These are phyloP conservation scores for Dasyornis broadbenti DNA, from an alignment of 2,113 vertebrate genomes.

Conservation along the genomic window DNA sequence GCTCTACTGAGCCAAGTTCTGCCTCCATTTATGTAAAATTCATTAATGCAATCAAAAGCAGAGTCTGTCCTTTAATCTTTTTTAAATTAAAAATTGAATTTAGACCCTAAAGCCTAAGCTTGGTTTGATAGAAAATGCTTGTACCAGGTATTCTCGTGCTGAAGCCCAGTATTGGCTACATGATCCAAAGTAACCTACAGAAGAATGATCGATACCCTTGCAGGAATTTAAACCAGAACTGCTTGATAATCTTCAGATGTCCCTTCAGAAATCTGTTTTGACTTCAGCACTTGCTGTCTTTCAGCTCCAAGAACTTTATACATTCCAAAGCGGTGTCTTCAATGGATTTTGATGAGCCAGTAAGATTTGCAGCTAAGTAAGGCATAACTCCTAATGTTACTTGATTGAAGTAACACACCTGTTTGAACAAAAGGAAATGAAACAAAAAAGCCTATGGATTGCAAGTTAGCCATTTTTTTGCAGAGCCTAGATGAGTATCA, in stretches of 20 bases:
- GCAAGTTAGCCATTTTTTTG: neutral
- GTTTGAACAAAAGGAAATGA: constrained; percentile 37
- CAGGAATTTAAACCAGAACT: neutral
- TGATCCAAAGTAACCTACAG: neutral
- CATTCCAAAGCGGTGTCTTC: constrained; percentile 74
- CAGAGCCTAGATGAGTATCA: neutral
- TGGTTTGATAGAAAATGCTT: neutral
- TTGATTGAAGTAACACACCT: constrained; percentile 77
- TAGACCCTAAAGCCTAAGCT: neutral
- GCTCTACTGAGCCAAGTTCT: neutral
- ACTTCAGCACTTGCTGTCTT: neutral
- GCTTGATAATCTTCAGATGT: neutral
- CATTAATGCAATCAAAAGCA: neutral
- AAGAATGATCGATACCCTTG: neutral
- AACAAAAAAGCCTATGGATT: neutral
- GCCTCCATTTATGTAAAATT: neutral
- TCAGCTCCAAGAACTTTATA: constrained; percentile 70
- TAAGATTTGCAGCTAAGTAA: constrained; percentile 72
- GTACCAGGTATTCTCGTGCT: neutral
- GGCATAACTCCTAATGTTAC: constrained; percentile 65
- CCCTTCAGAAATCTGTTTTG: neutral
- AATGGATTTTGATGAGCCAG: constrained; percentile 75
- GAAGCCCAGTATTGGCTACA: neutral
- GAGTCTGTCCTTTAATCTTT: neutral
- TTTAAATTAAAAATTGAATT: neutral